These are phyloP conservation scores for Picathartes gymnocephalus DNA, from an alignment of 2,113 vertebrate species.

Conservation along the genomic window DNA sequence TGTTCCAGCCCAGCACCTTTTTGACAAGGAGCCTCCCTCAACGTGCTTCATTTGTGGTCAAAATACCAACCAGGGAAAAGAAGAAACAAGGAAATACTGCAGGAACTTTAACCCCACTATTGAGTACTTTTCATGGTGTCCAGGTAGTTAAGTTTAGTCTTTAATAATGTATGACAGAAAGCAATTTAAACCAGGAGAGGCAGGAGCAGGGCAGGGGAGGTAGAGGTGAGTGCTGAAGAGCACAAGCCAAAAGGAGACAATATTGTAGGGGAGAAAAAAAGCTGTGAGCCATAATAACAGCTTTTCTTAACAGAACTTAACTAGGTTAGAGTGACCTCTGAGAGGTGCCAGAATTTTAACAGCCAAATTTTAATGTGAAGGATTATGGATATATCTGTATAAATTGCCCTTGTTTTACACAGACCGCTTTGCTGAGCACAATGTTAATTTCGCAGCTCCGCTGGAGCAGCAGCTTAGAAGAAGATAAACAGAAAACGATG, in stretches of 20 bases:
- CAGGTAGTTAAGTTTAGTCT: background rate
- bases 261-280: background rate
- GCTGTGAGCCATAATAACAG: background rate
- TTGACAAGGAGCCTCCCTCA: background rate
- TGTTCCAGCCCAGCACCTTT: background rate
- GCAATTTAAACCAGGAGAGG: conserved; percentile 29
- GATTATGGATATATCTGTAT: conserved; percentile 40
- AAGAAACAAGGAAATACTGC: background rate
- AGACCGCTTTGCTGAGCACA: conserved; percentile 15
- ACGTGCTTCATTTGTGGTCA: background rate
- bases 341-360: conserved; percentile 21
- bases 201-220: background rate
- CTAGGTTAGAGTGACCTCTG: conserved; percentile 25
- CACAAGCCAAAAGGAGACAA: background rate
- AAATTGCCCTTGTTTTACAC: conserved; percentile 58
- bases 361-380: conserved; percentile 26
- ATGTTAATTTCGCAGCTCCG: conserved; percentile 32
- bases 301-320: conserved; percentile 33
- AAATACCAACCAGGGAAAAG: background rate
- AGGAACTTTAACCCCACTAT: background rate
- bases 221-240: background rate
- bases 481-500: conserved; percentile 53
- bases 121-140: background rate
- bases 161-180: conserved; percentile 45
- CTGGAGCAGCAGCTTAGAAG: conserved; percentile 18